Evolutionary conservation across 2,113 vertebrate genomes (phyloP), one percentile per base, ranked within the genome.

Genomic region (Suricata suricatta): DNA sequence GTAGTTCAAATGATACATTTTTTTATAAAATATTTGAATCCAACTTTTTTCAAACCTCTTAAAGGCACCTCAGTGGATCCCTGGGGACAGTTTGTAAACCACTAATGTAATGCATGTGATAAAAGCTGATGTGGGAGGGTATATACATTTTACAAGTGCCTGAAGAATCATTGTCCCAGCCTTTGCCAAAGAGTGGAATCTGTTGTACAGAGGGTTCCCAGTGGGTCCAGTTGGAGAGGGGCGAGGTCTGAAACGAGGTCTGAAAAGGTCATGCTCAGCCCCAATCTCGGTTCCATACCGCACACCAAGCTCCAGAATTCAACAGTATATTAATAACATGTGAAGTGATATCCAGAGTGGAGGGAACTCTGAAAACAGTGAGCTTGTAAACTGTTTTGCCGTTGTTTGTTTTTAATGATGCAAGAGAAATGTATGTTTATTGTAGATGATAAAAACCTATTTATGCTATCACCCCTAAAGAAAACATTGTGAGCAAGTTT

Each of bases 241-340:
- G 1, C 13, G 17, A 64, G 41, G 6, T 80, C 21, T 57, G 13
- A 68, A 74, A 74, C 25, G 7, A 33, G 25, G 54, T 69, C 44
- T 35, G 1, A 15, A 38, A 54, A 80, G 25, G 11, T 82, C 8
- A 47, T 60, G 68, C 19, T 2, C 27, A 79, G 41, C 17, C 41
- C 6, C 3, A 0, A 71, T 69, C 17, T 63, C 5, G 7, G 31
- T 15, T 1, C 50, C 0, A 0, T 19, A 27, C 2, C 1, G 4
- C 3, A 69, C 68, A 69, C 68, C 15, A 11, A 25, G 0, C 13
- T 44, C 25, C 2, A 29, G 14, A 5, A 29, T 11, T 64, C 19
- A 25, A 2, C 0, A 5, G 19, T 19, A 0, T 41, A 2, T 25
- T 16, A 84, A 5, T n/a, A 66, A 41, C 7, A 25, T 13, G 1